A percentile compares a stretch with the other conserved stretches of the same genome.
These are phyloP conservation scores for Sarcophaga caerulescens DNA, from an alignment of 2,888 invertebrate species.

Conservation along the genomic window DNA sequence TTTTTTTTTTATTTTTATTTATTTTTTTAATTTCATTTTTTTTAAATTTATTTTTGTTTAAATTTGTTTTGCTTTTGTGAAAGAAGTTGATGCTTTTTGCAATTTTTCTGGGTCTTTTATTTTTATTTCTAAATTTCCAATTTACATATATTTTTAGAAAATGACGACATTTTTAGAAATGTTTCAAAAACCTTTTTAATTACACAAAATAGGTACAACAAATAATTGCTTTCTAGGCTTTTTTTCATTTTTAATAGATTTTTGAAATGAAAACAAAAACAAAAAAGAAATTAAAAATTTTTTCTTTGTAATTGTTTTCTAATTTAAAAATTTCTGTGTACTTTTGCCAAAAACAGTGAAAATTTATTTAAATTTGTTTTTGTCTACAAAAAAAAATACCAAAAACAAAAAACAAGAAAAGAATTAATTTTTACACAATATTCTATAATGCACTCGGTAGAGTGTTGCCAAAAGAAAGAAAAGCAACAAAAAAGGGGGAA, in stretches of 20 bases:
- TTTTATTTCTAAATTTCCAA: too few relatives aligned
- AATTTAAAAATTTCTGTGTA: slow-evolving; percentile 21
- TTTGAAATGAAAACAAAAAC: background rate
- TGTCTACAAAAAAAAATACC: background rate
- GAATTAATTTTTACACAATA: slow-evolving; percentile 4
- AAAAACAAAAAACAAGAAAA: slow-evolving; percentile 5
- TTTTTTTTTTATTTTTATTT: too few relatives aligned
- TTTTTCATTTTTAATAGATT: slow-evolving; percentile 12
- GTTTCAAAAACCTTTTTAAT: slow-evolving; percentile 8
- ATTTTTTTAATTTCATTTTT: too few relatives aligned
- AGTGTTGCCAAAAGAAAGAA: slow-evolving; percentile 23
- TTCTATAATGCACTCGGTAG: background rate
- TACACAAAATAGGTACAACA: background rate
- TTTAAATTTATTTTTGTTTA: too few relatives aligned
- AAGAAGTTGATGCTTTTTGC: too few relatives aligned
- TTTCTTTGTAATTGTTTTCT: slow-evolving; percentile 32
- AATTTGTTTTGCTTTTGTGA: too few relatives aligned
- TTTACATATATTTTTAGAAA: background rate
- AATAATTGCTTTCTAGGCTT: background rate
- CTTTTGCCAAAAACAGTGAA: slow-evolving; percentile 36
- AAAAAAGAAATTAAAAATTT: background rate
- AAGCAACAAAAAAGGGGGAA: slow-evolving; percentile 9
- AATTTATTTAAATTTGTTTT: slow-evolving; percentile 31
- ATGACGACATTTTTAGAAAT: background rate
- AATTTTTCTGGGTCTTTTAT: too few relatives aligned